A percentile compares a stretch with the other conserved stretches of the same genome.
These are phyloP conservation scores for Paramuricea clavata DNA, from an alignment of 92 coral and sea anemone genomes.

Conservation along the genomic window DNA sequence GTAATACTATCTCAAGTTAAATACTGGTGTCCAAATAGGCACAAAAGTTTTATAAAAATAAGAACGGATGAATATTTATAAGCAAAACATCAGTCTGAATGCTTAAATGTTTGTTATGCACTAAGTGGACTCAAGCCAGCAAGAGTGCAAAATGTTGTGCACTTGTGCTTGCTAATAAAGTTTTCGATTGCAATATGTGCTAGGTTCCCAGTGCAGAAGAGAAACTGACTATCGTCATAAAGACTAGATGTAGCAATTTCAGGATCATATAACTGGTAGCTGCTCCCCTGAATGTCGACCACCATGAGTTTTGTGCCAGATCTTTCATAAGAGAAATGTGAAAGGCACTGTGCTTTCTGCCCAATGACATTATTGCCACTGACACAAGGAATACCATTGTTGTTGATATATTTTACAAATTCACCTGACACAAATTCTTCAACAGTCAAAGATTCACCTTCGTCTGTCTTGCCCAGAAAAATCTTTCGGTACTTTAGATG, in stretches of 20 bases:
- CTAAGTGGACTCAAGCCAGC: not conserved
- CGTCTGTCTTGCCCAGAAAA: constrained; percentile 39
- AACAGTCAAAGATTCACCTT: constrained; percentile 63
- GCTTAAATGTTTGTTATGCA: not conserved
- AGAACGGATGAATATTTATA: too few species aligned
- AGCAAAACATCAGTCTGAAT: not conserved
- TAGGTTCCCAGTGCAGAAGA: constrained; percentile 69
- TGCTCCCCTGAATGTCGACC: constrained; percentile 67
- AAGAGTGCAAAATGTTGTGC: not conserved
- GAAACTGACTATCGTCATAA: constrained; percentile 35
- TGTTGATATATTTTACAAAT: not conserved
- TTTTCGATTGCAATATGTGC: constrained; percentile 48
- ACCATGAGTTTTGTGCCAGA: constrained; percentile 53
- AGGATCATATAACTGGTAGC: constrained; percentile 54
- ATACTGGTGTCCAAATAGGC: too few species aligned
- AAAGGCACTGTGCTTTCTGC: constrained; percentile 28
- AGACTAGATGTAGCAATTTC: constrained; percentile 59
- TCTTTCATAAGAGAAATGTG: not conserved
- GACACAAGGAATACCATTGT: constrained; percentile 46
- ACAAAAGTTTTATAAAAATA: too few species aligned
- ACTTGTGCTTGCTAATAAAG: not conserved
- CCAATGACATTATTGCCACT: constrained; percentile 24
- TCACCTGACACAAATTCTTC: constrained; percentile 58
- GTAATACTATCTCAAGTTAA: too few species aligned
- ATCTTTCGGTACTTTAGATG: constrained; percentile 41